Conservation (phyloP, 2,797 vertebrate species). For the Enteromius anoplus region DNA sequence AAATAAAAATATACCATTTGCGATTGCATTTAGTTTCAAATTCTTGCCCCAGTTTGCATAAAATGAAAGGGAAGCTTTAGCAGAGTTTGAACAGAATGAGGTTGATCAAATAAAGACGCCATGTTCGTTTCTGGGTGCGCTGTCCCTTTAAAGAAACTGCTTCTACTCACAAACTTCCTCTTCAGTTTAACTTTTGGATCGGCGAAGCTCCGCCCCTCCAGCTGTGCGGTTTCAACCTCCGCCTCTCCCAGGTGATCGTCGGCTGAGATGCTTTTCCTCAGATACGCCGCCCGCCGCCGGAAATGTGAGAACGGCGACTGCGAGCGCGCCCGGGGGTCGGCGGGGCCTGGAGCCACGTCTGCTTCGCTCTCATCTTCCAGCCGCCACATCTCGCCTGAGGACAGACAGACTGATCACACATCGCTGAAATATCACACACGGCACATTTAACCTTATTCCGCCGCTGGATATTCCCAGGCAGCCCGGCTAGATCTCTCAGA, state of each 20-base stretch:
- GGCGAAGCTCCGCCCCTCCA: slow-evolving; percentile 61
- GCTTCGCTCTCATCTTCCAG: slow-evolving; percentile 80
- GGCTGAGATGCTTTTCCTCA: slow-evolving; percentile 88
- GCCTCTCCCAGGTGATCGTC: slow-evolving; percentile 85
- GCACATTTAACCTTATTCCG: neutral
- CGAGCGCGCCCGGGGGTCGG: slow-evolving; percentile 71
- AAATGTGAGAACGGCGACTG: slow-evolving; percentile 84
- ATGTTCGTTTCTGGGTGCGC: neutral
- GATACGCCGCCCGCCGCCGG: slow-evolving; percentile 81
- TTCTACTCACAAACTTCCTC: slow-evolving; percentile 88
- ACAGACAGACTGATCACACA: slow-evolving; percentile 28
- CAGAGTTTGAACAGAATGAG: neutral
- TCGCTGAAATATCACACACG: slow-evolving; percentile 16
- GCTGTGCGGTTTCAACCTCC: slow-evolving; percentile 62
- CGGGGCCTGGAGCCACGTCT: slow-evolving; percentile 53
- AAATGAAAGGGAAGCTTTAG: neutral
- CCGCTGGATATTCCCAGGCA: slow-evolving; percentile 16
- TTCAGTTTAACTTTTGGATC: slow-evolving; percentile 84
- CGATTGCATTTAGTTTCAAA: neutral
- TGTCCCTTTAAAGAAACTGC: neutral
- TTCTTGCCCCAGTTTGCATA: neutral
- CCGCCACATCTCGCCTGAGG: slow-evolving; percentile 83
- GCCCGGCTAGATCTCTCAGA: neutral
- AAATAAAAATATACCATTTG: neutral
- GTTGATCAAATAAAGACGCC: neutral